A percentile compares a stretch with the other conserved stretches of the same genome.
phyloP scores from a whole-genome alignment of 2,797 vertebrate genomes.

The Vultur gryphus region DNA sequence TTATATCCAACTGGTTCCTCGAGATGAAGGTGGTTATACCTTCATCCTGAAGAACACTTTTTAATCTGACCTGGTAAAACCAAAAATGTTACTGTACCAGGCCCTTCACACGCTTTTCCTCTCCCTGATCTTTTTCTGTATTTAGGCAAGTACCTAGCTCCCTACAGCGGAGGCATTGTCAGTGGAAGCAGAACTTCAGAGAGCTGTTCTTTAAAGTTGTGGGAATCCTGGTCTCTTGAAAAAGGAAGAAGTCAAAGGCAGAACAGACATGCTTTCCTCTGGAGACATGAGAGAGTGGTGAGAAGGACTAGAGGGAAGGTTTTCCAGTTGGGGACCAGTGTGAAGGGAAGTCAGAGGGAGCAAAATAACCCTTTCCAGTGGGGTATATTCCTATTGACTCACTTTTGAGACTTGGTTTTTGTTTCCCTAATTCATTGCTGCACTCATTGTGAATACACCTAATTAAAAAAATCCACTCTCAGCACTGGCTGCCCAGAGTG shows the following conservation, averaged over 20 bases:
- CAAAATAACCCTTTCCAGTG: not conserved
- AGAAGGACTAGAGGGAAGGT: not conserved
- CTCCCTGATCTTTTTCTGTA: too few species aligned
- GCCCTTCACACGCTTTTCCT: not conserved
- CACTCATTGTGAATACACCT: not conserved
- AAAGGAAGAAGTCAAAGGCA: not conserved
- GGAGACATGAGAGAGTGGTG: not conserved
- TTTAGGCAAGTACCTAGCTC: not conserved
- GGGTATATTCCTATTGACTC: not conserved
- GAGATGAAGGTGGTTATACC: not conserved
- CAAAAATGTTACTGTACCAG: not conserved
- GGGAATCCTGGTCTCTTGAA: not conserved
- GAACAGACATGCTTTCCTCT: not conserved
- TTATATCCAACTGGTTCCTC: not conserved
- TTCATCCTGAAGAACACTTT: not conserved
- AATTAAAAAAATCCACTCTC: too few species aligned
- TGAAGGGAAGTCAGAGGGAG: not conserved
- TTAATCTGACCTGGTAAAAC: not conserved
- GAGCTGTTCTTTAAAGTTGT: not conserved
- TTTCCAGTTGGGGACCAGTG: not conserved
- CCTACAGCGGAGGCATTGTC: not conserved
- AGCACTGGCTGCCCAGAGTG: not conserved
- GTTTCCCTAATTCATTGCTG: not conserved
- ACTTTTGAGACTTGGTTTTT: not conserved
- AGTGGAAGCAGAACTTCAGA: not conserved